Evolutionary conservation across 2,888 invertebrate genomes (phyloP), one percentile per base, ranked within the genome.

Genomic region (Pandemis heparana): DNA sequence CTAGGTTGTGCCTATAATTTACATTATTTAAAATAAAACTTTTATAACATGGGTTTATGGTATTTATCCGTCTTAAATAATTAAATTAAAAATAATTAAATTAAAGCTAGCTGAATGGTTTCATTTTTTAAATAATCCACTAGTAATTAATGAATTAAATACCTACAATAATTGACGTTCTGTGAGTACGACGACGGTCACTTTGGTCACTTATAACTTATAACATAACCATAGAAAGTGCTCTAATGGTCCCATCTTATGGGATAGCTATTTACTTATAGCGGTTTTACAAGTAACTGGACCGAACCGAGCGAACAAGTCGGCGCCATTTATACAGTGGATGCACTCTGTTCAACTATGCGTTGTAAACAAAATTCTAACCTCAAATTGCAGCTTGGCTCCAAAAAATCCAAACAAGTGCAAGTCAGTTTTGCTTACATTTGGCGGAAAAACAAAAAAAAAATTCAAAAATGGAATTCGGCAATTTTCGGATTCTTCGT

Each of bases 261-360:
- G 88, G 90, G 84, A 89, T 89, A 89, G 87, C 84, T 90, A 89
- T 91, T 90, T 92, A 89, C 91, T 90, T 91, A 89, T 93, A 93
- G 92, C 92, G 92, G 92, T 92, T 91, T 90, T 89, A 88, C 89
- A 90, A 89, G 89, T 93, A 92, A 93, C 92, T 93, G 93, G 92
- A 92, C 89, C 88, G 87, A 83, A 87, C 82, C 81, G 82, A 85
- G 87, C 63, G 71, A 84, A 81, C 83, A 85, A 62, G 63, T 65
- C 70, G 56, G 43, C 71, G 75, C 51, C 65, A 64, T 39, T 10
- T 60, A 62, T 79, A 71, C 76, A 76, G 67, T 76, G 75, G 78
- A 51, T 63, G 43, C 66, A 41, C 56, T 65, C 41, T 43, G 62
- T 43, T 16, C 53, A 53, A 18, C 53, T 53, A n/a, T 53, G 16